A percentile compares a stretch with the other conserved stretches of the same genome.
Evolutionary conservation across 2,888 invertebrate species (phyloP).

Genomic region (Melanostoma mellinum): DNA sequence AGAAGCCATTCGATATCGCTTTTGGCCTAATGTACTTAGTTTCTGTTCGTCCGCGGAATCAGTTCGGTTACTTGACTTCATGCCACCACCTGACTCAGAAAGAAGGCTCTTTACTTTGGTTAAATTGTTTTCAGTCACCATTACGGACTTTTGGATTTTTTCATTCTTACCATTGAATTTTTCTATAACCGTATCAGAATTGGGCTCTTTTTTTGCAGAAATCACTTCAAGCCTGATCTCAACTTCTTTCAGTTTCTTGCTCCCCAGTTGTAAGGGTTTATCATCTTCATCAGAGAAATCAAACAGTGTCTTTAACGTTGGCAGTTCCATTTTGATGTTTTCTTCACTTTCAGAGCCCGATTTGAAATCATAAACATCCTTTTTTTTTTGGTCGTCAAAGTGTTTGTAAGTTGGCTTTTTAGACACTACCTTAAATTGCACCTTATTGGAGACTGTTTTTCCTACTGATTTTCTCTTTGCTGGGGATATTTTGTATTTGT

Average conservation of each 20-base stretch:
- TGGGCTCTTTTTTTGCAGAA: slow-evolving; percentile 17
- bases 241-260: slow-evolving; percentile 61
- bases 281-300: slow-evolving; percentile 81
- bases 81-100: slow-evolving; percentile 73
- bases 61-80: slow-evolving; percentile 59
- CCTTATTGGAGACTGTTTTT: not conserved
- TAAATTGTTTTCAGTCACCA: slow-evolving; percentile 52
- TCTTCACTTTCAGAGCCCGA: slow-evolving; percentile 81
- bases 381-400: slow-evolving; percentile 39
- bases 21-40: slow-evolving; percentile 85
- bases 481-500: slow-evolving; percentile 67
- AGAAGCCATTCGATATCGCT: slow-evolving; percentile 93
- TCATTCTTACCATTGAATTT: slow-evolving; percentile 1
- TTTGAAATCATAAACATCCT: slow-evolving; percentile 81
- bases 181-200: slow-evolving; percentile 23
- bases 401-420: slow-evolving; percentile 33
- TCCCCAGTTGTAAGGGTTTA: slow-evolving; percentile 76
- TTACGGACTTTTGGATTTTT: slow-evolving; percentile 44
- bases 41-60: slow-evolving; percentile 80
- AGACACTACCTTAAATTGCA: slow-evolving; percentile 19
- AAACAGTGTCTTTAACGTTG: slow-evolving; percentile 78
- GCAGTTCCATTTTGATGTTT: slow-evolving; percentile 81
- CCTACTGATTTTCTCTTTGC: slow-evolving; percentile 47
- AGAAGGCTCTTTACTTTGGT: slow-evolving; percentile 67
- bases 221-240: slow-evolving; percentile 6